Evolutionary conservation across 1,140 invertebrate species (phyloP).

Genomic region (Parapsyche elsis): DNA sequence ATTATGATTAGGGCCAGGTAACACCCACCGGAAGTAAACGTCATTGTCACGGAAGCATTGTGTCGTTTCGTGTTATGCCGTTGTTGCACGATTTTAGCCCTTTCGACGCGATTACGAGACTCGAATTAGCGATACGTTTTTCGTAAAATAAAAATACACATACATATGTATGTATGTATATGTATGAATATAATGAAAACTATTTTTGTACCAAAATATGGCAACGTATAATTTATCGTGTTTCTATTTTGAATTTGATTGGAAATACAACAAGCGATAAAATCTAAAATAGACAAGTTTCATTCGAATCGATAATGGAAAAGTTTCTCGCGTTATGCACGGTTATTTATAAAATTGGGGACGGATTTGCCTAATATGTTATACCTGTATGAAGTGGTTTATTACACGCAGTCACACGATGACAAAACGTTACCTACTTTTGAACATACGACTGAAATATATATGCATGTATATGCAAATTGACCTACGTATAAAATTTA

Average conservation of each 20-base stretch:
- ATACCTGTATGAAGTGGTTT: background rate
- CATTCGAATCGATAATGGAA: background rate
- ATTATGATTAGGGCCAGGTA: conserved; percentile 8
- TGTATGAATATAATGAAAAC: no score
- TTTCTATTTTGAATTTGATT: background rate
- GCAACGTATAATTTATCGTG: background rate
- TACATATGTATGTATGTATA: no score
- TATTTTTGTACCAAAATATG: background rate
- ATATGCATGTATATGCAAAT: no score
- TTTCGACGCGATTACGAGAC: no score
- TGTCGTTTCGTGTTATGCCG: background rate
- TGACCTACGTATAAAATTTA: no score
- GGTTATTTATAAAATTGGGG: background rate
- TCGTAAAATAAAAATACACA: background rate
- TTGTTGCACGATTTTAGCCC: no score
- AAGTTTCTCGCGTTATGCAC: background rate
- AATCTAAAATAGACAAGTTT: conserved; percentile 5
- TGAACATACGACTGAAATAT: no score
- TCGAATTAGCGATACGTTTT: no score
- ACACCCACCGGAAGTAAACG: conserved; percentile 2
- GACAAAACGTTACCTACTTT: no score
- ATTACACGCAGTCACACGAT: background rate
- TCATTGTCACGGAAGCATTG: background rate
- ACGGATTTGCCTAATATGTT: background rate
- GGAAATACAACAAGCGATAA: background rate